A percentile compares a stretch with the other conserved stretches of the same genome.
Evolutionary conservation across 2,113 vertebrate genomes (phyloP).

Genomic region (Pachyramphus minor): DNA sequence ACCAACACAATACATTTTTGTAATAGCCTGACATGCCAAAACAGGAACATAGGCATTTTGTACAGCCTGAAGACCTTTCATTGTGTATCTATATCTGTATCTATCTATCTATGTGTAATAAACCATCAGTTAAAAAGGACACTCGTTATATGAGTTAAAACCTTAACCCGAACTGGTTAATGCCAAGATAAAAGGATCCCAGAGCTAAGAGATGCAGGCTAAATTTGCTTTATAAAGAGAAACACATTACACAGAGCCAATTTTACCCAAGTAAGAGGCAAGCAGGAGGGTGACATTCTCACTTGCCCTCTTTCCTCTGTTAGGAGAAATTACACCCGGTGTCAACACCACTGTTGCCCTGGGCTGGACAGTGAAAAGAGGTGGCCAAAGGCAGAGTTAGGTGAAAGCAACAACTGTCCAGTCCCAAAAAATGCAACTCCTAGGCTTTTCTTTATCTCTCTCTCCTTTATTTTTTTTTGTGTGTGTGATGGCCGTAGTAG

Average conservation of each 20-base stretch:
- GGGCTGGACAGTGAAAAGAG: not conserved
- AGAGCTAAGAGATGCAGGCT: not conserved
- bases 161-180: not conserved
- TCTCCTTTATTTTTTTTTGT: not conserved
- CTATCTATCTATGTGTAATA: no score
- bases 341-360: not conserved
- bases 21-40: not conserved
- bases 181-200: not conserved
- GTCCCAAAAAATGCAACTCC: not conserved
- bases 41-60: not conserved
- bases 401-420: not conserved
- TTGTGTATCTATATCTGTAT: not conserved
- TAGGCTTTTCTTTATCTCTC: not conserved
- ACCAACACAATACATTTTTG: not conserved
- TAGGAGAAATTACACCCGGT: not conserved
- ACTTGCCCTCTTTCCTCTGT: not conserved
- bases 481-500: not conserved
- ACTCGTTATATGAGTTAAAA: not conserved
- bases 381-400: not conserved
- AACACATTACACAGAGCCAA: not conserved
- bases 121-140: not conserved
- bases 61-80: not conserved
- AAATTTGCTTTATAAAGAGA: not conserved
- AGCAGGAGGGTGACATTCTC: not conserved
- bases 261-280: not conserved